Evolutionary conservation across 2,888 invertebrate genomes (phyloP).

Genomic region (Trachelus stipa): DNA sequence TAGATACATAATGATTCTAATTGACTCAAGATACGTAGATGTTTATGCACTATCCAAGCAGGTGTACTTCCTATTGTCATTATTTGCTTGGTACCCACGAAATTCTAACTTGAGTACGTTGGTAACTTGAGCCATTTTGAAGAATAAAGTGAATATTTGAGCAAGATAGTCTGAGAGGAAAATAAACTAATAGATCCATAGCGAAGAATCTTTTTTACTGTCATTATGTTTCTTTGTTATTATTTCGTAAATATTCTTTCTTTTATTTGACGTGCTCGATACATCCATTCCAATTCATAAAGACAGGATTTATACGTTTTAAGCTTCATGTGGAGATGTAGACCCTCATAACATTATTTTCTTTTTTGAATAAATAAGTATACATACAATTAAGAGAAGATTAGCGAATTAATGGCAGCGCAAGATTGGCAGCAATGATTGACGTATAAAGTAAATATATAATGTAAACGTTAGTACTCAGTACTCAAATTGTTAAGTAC

Average conservation of each 20-base stretch:
- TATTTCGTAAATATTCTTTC: not conserved
- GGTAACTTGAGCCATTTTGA: not conserved
- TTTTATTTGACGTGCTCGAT: not conserved
- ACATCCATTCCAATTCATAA: not conserved
- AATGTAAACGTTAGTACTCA: slow-evolving; percentile 1
- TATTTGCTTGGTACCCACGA: not conserved
- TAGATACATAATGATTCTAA: not conserved
- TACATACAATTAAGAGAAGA: not conserved
- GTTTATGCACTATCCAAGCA: not conserved
- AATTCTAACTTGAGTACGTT: too few species aligned
- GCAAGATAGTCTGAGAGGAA: not conserved
- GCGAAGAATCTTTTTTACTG: not conserved
- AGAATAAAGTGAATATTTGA: not conserved
- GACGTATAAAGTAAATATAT: not conserved
- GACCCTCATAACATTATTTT: not conserved
- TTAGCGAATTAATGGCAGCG: not conserved
- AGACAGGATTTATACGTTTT: not conserved
- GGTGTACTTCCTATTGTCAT: not conserved
- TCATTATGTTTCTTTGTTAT: not conserved
- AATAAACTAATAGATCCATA: not conserved
- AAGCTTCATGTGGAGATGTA: not conserved
- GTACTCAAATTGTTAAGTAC: slow-evolving; percentile 17
- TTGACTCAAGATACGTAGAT: not conserved
- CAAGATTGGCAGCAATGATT: not conserved
- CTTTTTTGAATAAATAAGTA: not conserved